phyloP scores from a whole-genome alignment of 2,888 invertebrate species.

The Drosophila antonietae region DNA sequence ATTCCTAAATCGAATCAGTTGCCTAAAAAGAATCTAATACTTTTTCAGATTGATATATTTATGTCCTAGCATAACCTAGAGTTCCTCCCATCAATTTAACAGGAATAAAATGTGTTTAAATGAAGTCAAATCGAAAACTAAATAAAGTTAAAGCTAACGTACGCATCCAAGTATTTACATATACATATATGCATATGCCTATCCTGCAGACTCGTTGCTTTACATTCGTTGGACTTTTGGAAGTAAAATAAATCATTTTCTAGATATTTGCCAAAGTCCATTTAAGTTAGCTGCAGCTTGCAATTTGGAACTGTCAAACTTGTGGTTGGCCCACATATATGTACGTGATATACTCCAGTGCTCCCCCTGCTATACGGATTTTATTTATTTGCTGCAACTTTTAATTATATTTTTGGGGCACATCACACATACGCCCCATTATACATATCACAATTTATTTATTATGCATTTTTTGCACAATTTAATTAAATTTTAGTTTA shows the following conservation, averaged over 20 bases:
- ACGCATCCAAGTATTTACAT: background rate
- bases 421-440: slow-evolving; percentile 34
- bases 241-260: slow-evolving; percentile 21
- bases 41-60: too few relatives aligned
- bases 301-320: slow-evolving; percentile 18
- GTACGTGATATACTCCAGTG: background rate
- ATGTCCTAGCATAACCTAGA: background rate
- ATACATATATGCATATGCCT: background rate
- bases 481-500: slow-evolving; percentile 56
- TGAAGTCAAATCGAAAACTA: background rate
- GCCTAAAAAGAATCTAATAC: background rate
- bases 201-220: background rate
- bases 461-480: slow-evolving; percentile 32
- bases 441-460: slow-evolving; percentile 48
- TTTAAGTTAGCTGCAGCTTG: slow-evolving; percentile 22
- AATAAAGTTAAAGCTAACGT: too few relatives aligned
- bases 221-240: slow-evolving; percentile 1
- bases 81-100: background rate
- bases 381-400: slow-evolving; percentile 36
- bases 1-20: background rate
- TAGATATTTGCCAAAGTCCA: slow-evolving; percentile 4
- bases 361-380: background rate
- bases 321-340: slow-evolving; percentile 1
- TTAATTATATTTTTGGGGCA: slow-evolving; percentile 47
- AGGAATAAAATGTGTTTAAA: background rate